Evolutionary conservation across 2,888 invertebrate genomes (phyloP), one percentile per base, ranked within the genome.

Genomic region (Drosophila kanekoi): DNA sequence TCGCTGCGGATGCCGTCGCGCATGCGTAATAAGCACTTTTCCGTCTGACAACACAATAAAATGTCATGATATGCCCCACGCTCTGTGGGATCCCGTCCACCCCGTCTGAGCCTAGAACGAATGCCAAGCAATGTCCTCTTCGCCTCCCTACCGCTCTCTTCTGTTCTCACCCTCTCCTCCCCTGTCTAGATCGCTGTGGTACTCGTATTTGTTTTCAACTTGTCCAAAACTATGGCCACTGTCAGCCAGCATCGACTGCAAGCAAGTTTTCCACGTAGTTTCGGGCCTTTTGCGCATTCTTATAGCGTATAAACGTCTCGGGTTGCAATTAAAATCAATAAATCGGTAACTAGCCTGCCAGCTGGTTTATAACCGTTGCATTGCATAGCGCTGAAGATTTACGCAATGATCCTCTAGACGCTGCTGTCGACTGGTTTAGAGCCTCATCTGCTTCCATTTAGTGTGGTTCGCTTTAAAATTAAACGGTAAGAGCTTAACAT

Each of bases 11-110:
- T 74, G 77, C 72, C 83, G 88, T 79, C 79, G 89, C 88, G 89
- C 90, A 91, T 91, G 90, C 90, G 90, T 91, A 91, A 91, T 91
- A 91, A 91, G 91, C 90, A 91, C 91, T 90, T 91, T 88, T 91
- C 91, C 89, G 77, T 81, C 88, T 90, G 90, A 90, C 90, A 90
- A 90, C 89, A 91, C 91, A 91, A 91, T 91, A 91, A 91, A 91
- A 91, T 91, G 91, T 91, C 91, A 91, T 91, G 91, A 90, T 90
- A 90, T 90, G 90, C 90, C 90, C 91, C 91, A 82, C 85, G 81
- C 87, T 79, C 84, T 61, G 87, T 85, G 87, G 84, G 84, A 75
- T 66, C 59, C 69, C 72, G 63, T 59, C 43, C 48, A 57, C 61
- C 57, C 43, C 60, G 62, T 54, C 53, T 9, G 43, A 35, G 57